Conservation (phyloP, 2,888 invertebrate genomes). For the Acheta domesticus region DNA sequence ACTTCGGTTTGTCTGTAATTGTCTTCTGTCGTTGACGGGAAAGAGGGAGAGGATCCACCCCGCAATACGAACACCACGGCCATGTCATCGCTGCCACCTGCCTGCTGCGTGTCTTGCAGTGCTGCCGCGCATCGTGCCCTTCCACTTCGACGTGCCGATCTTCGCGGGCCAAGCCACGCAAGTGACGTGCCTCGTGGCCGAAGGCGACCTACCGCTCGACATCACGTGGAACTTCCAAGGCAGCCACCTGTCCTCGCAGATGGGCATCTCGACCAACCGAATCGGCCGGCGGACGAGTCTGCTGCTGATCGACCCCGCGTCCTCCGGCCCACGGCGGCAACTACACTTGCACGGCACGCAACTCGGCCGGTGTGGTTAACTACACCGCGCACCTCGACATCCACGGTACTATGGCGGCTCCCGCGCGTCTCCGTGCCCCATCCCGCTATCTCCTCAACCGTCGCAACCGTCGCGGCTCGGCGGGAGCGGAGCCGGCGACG, state of each 20-base stretch:
- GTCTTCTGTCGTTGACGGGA: too few species aligned
- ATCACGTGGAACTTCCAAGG: constrained; percentile 56
- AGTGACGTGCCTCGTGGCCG: constrained; percentile 62
- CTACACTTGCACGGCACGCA: constrained; percentile 47
- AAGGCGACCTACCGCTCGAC: constrained; percentile 57
- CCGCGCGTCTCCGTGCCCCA: background rate
- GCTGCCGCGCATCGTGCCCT: constrained; percentile 75
- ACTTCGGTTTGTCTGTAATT: too few species aligned
- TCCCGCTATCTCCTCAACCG: background rate
- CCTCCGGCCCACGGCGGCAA: constrained; percentile 43
- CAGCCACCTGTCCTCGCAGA: constrained; percentile 45
- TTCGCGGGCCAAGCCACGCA: constrained; percentile 77
- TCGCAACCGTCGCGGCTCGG: too few species aligned
- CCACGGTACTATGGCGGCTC: constrained; percentile 31
- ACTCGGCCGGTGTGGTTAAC: constrained; percentile 44
- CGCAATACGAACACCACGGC: too few species aligned
- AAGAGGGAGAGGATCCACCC: too few species aligned
- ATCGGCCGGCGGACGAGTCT: constrained; percentile 52
- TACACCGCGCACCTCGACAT: constrained; percentile 40
- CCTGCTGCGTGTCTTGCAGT: constrained; percentile 57
- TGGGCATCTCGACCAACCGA: constrained; percentile 47
- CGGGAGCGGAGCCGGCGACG: too few species aligned
- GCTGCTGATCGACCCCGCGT: constrained; percentile 48
- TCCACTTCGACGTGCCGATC: constrained; percentile 71
- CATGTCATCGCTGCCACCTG: too few species aligned